Base-by-base conservation (phyloP, 23 tunicate genomes). In the Trididemnum nubilum region DNA sequence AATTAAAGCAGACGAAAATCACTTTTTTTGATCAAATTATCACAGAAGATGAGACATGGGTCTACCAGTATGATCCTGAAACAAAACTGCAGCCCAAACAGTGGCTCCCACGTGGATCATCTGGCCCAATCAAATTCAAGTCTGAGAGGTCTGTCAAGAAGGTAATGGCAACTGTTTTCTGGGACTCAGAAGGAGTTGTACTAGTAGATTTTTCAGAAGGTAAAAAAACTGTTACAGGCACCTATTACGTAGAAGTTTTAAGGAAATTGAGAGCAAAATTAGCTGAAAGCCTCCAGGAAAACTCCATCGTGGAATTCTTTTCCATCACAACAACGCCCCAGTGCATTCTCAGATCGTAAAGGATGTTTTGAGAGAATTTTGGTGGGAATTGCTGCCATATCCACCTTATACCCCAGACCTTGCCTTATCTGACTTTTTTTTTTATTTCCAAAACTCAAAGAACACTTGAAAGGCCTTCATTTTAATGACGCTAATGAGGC, bases 301-400 rank as follows among this genome's bases (percentile, higher is more conserved):
- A 37, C 40, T 69, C n/a, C 74, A 69, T 33, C 74, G 74, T 29
- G 37, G 37, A 69, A 69, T 69, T 25, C 12, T 69, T 12, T 69
- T 69, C 40, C 74, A 69, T 34, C 74, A 69, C n/a, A 37, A 69
- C 74, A 69, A 69, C 32, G 74, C 74, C 5, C 39, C 74, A 69
- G 40, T 37, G 12, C 39, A 69, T 32, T 28, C 74, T 69, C 18
- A 24, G 67, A 24, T n/a, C 5, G 29, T 24, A 61, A 61, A 15
- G 67, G 26, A 15, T 7, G 32, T 70, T 70, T 70, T 70, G 9
- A 5, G 75, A 33, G 44, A 70, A 31, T 70, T 70, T 70, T 31
- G 75, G 9, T 70, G 36, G 75, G 44, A 70, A 35, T 26, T 70
- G 37, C 67, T 61, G 22, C 26, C 28, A 61, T 26, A 61, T n/a